A percentile compares a stretch with the other conserved stretches of the same genome.
These are phyloP conservation scores for Chymomyza caudatula DNA, from an alignment of 2,888 invertebrate genomes.

Conservation along the genomic window DNA sequence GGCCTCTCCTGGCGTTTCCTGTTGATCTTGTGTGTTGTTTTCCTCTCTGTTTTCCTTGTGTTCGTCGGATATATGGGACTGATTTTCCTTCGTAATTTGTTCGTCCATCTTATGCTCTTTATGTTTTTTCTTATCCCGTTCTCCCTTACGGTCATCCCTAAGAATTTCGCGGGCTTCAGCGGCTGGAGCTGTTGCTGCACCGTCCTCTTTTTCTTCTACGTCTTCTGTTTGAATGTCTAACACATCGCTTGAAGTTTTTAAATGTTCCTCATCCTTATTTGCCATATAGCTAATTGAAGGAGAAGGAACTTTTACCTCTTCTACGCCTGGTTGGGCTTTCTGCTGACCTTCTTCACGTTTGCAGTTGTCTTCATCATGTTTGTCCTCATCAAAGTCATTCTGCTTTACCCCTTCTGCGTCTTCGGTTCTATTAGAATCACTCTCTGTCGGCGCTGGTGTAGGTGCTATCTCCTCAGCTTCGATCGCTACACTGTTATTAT, in stretches of 20 bases:
- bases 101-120: conserved; percentile 17
- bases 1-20: conserved; percentile 7
- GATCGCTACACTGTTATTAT: conserved; percentile 3
- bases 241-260: conserved; percentile 70
- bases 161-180: conserved; percentile 10
- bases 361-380: conserved; percentile 1
- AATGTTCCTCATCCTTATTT: conserved; percentile 59
- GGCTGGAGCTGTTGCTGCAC: conserved; percentile 21
- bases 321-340: conserved; percentile 21
- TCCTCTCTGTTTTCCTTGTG: conserved; percentile 51
- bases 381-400: conserved; percentile 14
- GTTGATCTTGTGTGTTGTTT: conserved; percentile 22
- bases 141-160: conserved; percentile 14
- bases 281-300: conserved; percentile 57
- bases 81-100: conserved; percentile 10
- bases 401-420: background rate
- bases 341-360: background rate
- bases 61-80: conserved; percentile 33
- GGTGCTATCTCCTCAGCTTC: background rate
- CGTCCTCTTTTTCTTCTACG: conserved; percentile 43
- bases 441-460: background rate
- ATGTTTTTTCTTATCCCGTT: conserved; percentile 16
- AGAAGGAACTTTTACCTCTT: conserved; percentile 64
- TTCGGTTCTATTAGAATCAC: background rate
- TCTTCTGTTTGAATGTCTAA: conserved; percentile 62